Conservation (phyloP, 2,113 vertebrate species). For the Myiozetetes cayanensis region DNA sequence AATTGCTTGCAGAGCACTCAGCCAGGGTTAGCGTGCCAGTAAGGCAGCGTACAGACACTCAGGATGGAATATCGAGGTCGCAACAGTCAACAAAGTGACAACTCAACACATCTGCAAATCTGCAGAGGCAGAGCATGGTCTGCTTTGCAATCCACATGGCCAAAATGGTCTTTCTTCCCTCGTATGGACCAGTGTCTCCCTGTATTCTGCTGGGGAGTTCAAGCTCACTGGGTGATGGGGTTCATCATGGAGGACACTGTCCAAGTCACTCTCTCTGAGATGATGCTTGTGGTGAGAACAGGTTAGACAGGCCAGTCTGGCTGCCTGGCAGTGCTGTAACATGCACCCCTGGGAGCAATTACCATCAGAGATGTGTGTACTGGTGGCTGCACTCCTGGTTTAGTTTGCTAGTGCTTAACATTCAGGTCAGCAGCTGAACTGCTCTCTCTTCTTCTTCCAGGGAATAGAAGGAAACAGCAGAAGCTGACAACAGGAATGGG, state of each 20-base stretch:
- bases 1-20: neutral
- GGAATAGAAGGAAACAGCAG: neutral
- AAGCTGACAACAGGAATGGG: neutral
- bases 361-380: neutral
- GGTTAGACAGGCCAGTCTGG: neutral
- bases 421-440: neutral
- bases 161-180: neutral
- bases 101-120: neutral
- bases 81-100: neutral
- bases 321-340: neutral
- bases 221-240: neutral
- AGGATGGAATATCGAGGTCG: neutral
- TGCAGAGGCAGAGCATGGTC: neutral
- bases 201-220: neutral
- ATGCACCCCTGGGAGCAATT: neutral
- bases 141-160: neutral
- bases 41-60: accelerated
- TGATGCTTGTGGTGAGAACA: neutral
- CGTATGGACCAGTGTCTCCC: neutral
- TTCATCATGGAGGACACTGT: accelerated
- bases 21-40: neutral
- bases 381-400: neutral
- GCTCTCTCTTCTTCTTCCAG: neutral
- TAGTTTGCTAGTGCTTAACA: neutral
- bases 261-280: neutral